Base-by-base conservation (phyloP, 2,113 vertebrate species). In the Oryzias woworae region DNA sequence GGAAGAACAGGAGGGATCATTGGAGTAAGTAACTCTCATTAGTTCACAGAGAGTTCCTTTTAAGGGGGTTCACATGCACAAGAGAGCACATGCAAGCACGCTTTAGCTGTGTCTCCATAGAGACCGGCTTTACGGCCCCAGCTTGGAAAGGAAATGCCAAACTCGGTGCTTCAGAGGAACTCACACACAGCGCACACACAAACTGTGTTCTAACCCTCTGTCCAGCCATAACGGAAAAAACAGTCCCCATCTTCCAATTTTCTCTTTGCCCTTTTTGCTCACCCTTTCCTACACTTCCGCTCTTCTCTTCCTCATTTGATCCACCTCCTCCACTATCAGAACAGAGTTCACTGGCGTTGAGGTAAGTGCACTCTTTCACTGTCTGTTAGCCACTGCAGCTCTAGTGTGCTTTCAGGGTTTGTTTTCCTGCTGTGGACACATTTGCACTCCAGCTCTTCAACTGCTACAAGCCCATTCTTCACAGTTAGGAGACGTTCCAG, bases 21-120 rank as follows among this genome's bases (percentile, higher is more conserved):
- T 24, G 48, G 24, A 44, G 41, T 20, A 16, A 65, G 28, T 28
- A 54, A 67, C 64, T 80, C 77, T 63, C 62, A 72, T 70, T 81
- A 76, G 59, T 66, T 69, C 26, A 52, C 61, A 67, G 17, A 53
- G 46, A 69, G 67, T 20, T 57, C 64, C 53, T 73, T 78, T 78
- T 63, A 66, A 67, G 65, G 70, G 36, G 52, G 63, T 53, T 71
- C 73, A 75, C 62, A 66, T 61, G 53, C 74, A 78, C 66, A 74
- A 13, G 31, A 52, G 43, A 53, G 62, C 7, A 14, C 64, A 14
- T 51, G 82, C 63, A 71, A 54, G 70, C 75, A 66, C 71, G 53
- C 73, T 78, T 65, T 65, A 62, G 63, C 72, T 54, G 58, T 10
- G 80, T 90, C 69, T 78, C 87, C 89, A 90, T 86, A 77, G 87